A percentile compares a stretch with the other conserved stretches of the same genome.
phyloP scores from a whole-genome alignment of 2,888 invertebrate species.

The Drosophila histrio region DNA sequence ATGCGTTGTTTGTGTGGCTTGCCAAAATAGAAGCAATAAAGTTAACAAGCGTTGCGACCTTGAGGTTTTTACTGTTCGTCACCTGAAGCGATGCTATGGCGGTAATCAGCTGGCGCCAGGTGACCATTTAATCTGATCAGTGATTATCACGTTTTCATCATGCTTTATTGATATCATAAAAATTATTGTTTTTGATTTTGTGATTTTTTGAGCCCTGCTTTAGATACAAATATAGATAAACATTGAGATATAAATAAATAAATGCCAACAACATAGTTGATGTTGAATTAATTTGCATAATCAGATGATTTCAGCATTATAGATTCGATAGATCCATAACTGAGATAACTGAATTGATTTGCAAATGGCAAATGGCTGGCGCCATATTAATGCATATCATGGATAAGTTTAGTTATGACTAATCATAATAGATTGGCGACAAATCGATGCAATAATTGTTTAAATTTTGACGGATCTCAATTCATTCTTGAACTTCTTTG shows the following conservation, averaged over 20 bases:
- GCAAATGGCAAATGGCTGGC: slow-evolving; percentile 71
- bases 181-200: slow-evolving; percentile 71
- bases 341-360: slow-evolving; percentile 63
- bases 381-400: slow-evolving; percentile 64
- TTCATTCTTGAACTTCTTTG: slow-evolving; percentile 35
- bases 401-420: slow-evolving; percentile 63
- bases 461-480: slow-evolving; percentile 18
- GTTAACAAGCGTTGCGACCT: slow-evolving; percentile 74
- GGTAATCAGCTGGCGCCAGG: slow-evolving; percentile 79
- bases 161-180: slow-evolving; percentile 81
- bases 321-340: slow-evolving; percentile 65
- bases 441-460: not conserved
- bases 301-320: slow-evolving; percentile 49
- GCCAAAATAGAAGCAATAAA: slow-evolving; percentile 67
- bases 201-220: slow-evolving; percentile 41
- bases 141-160: slow-evolving; percentile 80
- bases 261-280: slow-evolving; percentile 61
- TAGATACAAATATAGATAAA: slow-evolving; percentile 47
- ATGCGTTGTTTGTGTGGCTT: slow-evolving; percentile 26
- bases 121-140: slow-evolving; percentile 78
- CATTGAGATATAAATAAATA: slow-evolving; percentile 30
- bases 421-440: slow-evolving; percentile 30
- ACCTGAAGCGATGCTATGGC: slow-evolving; percentile 67
- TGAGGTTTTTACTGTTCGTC: slow-evolving; percentile 69
- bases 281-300: slow-evolving; percentile 74